phyloP scores from a whole-genome alignment of 2,113 vertebrate genomes.

The Taxidea taxus region DNA sequence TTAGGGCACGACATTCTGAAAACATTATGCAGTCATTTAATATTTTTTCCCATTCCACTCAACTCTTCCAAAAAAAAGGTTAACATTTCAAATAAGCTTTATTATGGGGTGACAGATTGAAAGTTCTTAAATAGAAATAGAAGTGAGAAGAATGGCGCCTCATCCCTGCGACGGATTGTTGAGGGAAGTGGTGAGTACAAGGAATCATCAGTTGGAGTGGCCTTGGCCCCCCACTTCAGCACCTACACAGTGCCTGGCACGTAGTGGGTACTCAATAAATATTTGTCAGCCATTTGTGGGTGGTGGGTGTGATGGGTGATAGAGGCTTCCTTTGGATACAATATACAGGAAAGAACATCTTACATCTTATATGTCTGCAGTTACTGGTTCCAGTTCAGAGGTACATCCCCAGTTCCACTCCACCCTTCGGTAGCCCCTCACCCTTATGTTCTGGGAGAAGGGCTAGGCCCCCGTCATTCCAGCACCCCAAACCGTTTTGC shows the following conservation, averaged over 20 bases:
- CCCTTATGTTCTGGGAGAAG: neutral
- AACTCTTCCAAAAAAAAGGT: neutral
- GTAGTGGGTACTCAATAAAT: constrained; percentile 8
- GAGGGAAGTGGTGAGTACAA: neutral
- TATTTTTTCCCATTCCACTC: neutral
- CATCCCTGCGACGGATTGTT: neutral
- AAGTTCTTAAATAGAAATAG: neutral
- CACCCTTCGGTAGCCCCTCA: neutral
- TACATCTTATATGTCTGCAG: neutral
- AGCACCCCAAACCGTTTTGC: neutral
- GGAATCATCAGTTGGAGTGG: constrained; percentile 33
- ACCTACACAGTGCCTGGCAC: neutral
- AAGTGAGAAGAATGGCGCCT: neutral
- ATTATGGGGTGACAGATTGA: constrained; percentile 21
- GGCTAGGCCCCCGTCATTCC: neutral
- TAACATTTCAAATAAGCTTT: constrained; percentile 45
- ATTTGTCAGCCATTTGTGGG: neutral
- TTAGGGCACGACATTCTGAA: neutral
- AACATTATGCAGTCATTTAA: neutral
- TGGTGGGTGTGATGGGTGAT: neutral
- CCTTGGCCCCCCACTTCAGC: neutral
- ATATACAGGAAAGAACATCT: neutral
- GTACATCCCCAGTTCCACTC: neutral
- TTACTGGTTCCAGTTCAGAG: neutral
- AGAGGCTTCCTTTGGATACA: neutral